These are phyloP conservation scores for Drosophila glabriapex DNA, from an alignment of 2,888 invertebrate genomes.

Conservation along the genomic window DNA sequence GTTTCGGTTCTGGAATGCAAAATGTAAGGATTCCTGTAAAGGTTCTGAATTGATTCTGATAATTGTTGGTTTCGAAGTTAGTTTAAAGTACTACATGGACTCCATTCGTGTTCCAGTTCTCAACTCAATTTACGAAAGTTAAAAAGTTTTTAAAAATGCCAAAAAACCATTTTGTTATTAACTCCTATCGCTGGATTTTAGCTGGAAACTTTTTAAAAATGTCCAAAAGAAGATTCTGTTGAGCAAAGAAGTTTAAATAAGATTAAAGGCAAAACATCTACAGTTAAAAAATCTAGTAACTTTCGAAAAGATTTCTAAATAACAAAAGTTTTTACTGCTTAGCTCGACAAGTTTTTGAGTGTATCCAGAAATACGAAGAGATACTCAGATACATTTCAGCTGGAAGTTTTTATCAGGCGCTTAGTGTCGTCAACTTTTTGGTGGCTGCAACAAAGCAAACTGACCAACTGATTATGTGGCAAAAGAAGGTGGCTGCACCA, in stretches of 20 bases:
- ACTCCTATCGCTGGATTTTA: background rate
- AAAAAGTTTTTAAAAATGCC: background rate
- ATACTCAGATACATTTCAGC: slow-evolving; percentile 52
- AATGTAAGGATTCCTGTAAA: too few species aligned
- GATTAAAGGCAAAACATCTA: background rate
- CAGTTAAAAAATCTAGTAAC: background rate
- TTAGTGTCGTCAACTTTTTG: slow-evolving; percentile 73
- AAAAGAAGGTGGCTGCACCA: background rate
- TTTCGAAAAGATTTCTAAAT: background rate
- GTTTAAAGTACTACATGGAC: background rate
- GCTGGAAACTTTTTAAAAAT: background rate
- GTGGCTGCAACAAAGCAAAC: slow-evolving; percentile 15
- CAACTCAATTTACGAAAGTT: background rate
- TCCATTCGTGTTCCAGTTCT: background rate
- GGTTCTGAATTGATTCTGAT: too few species aligned
- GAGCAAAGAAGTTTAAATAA: background rate
- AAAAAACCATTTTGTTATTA: background rate
- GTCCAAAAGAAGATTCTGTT: background rate
- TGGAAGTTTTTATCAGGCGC: slow-evolving; percentile 65
- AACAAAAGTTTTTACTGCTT: background rate
- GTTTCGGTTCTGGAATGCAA: background rate
- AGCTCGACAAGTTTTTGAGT: background rate
- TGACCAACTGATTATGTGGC: slow-evolving; percentile 41
- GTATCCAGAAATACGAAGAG: background rate
- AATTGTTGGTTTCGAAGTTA: background rate